These are phyloP conservation scores for Toxotes chatareus DNA, from an alignment of 2,113 vertebrate species.

Conservation along the genomic window DNA sequence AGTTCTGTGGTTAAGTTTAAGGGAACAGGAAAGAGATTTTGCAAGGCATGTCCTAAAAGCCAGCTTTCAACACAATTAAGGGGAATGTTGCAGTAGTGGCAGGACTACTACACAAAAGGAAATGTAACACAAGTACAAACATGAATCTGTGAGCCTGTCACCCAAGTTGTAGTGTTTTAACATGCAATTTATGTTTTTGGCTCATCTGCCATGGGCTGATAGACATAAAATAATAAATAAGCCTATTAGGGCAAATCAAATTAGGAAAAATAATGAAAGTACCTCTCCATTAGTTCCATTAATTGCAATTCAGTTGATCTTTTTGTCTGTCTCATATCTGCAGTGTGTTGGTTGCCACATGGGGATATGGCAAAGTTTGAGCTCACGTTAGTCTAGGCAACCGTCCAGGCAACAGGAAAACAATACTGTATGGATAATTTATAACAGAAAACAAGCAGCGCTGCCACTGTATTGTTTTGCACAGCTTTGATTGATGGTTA, in stretches of 20 bases:
- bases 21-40: constrained; percentile 58
- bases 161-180: too few relatives aligned
- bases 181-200: neutral
- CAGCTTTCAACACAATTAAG: constrained; percentile 35
- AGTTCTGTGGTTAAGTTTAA: constrained; percentile 20
- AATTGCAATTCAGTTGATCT: neutral
- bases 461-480: constrained; percentile 20
- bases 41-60: constrained; percentile 45
- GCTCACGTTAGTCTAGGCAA: constrained; percentile 36
- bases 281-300: too few relatives aligned
- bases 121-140: neutral
- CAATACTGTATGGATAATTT: constrained; percentile 47
- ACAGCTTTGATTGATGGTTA: constrained; percentile 17
- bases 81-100: constrained; percentile 20
- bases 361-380: constrained; percentile 23
- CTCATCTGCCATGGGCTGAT: neutral
- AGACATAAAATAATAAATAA: neutral
- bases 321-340: neutral
- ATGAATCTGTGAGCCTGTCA: neutral
- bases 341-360: constrained; percentile 15
- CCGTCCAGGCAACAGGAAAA: constrained; percentile 56
- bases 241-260: neutral
- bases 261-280: neutral
- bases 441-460: constrained; percentile 13
- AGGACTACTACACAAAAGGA: constrained; percentile 3